Conservation (phyloP, 2,113 vertebrate species). For the Mormoops blainvillei region DNA sequence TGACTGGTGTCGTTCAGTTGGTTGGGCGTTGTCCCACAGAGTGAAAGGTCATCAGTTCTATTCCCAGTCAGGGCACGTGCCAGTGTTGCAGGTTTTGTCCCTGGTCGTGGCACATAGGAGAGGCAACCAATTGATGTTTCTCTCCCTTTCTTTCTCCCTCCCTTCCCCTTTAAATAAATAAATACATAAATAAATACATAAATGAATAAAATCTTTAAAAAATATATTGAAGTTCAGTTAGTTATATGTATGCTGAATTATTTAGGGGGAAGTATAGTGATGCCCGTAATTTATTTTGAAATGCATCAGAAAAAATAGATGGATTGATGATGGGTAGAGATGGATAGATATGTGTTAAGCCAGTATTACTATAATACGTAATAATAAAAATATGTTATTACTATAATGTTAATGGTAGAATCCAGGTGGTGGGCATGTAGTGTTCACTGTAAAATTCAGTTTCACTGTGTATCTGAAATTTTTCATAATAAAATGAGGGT, state of each 20-base stretch:
- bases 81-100: too few species aligned
- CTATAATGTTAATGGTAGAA: background rate
- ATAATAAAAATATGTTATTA: too few species aligned
- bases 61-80: too few species aligned
- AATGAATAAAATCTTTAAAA: too few species aligned
- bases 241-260: background rate
- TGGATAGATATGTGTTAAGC: background rate
- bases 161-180: too few species aligned
- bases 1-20: too few species aligned
- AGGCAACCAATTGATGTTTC: too few species aligned
- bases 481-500: background rate
- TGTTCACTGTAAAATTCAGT: background rate
- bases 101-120: too few species aligned
- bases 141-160: too few species aligned
- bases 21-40: too few species aligned
- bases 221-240: background rate
- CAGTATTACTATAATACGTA: background rate
- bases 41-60: too few species aligned
- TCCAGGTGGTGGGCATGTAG: background rate
- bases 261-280: background rate
- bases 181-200: too few species aligned
- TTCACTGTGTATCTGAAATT: constrained; percentile 16
- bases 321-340: background rate
- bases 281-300: constrained; percentile 9
- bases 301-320: background rate